Conservation (phyloP, 2,113 vertebrate genomes). For the Fulmarus glacialis region DNA sequence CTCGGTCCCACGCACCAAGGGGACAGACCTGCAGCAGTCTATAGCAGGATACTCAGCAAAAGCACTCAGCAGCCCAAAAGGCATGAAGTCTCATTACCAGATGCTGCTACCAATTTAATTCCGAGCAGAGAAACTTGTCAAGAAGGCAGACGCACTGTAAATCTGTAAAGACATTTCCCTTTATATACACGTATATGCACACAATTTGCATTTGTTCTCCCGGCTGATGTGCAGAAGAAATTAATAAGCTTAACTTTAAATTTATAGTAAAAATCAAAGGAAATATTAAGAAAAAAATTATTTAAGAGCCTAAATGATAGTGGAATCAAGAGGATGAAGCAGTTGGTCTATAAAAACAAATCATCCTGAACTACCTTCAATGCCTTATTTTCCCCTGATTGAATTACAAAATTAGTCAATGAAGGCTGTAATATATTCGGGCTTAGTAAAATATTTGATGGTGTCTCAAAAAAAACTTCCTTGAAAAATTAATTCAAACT, state of each 20-base stretch:
- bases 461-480: constrained; percentile 19
- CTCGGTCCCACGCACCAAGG: background rate
- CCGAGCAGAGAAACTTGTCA: background rate
- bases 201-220: background rate
- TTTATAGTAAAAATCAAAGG: background rate
- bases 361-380: background rate
- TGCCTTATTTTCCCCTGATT: constrained; percentile 32
- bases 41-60: background rate
- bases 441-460: constrained; percentile 21
- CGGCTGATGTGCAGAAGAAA: background rate
- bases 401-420: constrained; percentile 48
- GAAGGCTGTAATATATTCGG: background rate
- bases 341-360: constrained; percentile 54
- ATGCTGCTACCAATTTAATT: background rate
- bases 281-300: background rate
- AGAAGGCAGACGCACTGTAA: background rate
- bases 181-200: background rate
- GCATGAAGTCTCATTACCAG: background rate
- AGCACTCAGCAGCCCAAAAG: background rate
- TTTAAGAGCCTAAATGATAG: constrained; percentile 3
- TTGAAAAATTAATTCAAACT: constrained; percentile 63
- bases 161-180: background rate
- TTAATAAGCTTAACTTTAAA: constrained; percentile 5
- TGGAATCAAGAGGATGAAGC: background rate
- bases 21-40: background rate